Evolutionary conservation across 2,888 invertebrate species (phyloP), one percentile per base, ranked within the genome.

Genomic region (Zaprionus lineosus): DNA sequence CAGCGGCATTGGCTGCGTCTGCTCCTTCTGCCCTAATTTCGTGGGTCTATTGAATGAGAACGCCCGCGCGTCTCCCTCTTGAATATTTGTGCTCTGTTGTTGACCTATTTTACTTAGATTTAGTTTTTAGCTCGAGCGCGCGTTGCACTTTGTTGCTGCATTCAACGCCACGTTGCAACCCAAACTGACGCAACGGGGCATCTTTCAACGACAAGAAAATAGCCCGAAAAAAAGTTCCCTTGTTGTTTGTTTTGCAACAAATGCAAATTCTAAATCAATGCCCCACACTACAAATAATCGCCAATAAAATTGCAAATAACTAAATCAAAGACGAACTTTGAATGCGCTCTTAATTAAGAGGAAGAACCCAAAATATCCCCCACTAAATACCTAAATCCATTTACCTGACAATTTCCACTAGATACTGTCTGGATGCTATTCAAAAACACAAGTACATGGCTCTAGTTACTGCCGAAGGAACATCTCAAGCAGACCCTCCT

Each of bases 261-360:
- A 34, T 37, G 53, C 56, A 60, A 78, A 72, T 74, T 63, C 66
- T 74, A 78, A 74, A 86, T 78, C 82, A 81, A 82, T 69, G 59
- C 37, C 18, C 21, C 16, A 36, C 47, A 16, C 18, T 12, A 21
- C 34, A 53, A 31, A 60, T 33, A 44, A 41, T 61, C 18, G 58
- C 52, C 58, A 63, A 69, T 63, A 50, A 46, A 69, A 40, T 36
- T n/a, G 36, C 40, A n/a, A 6, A 26, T 5, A 21, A 5, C n/a
- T n/a, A 40, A 28, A 29, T 18, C 18, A 2, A 50, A 37, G 2
- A 16, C 68, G 65, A 51, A 61, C 19, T 12, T 3, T 18, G 34
- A n/a, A 66, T 50, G 62, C 69, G 26, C 65, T 66, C 6, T 29
- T n/a, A 1, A 18, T 3, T 0, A 33, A 6, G 6, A 1, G 4